Conservation (phyloP, 2,113 vertebrate species). For the Erythrocercus mccallii region DNA sequence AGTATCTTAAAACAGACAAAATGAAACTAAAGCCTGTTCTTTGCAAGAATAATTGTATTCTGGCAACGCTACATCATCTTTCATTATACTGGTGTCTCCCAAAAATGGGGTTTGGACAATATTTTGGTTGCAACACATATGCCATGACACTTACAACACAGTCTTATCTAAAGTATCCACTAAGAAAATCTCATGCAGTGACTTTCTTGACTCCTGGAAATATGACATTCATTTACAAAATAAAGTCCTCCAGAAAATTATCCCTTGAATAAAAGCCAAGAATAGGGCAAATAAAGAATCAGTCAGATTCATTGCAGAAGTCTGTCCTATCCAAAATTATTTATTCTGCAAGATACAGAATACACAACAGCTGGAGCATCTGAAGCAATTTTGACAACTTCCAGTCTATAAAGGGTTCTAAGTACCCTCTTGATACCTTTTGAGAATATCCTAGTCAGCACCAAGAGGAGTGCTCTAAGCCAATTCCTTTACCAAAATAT, state of each 20-base stretch:
- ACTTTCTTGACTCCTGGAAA: not conserved
- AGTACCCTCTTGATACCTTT: not conserved
- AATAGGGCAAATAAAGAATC: not conserved
- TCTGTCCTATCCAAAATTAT: not conserved
- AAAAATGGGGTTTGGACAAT: not conserved
- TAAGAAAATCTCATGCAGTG: not conserved
- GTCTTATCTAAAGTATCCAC: not conserved
- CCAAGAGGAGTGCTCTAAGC: not conserved
- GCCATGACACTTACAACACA: accelerated
- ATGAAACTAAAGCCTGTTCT: not conserved
- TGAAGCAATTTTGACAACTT: not conserved
- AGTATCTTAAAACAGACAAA: not conserved
- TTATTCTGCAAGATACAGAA: not conserved
- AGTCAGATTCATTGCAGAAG: not conserved
- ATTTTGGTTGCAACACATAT: not conserved
- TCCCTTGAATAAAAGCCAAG: not conserved
- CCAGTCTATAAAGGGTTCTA: not conserved
- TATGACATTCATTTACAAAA: not conserved
- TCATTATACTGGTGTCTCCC: not conserved
- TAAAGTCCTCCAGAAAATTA: not conserved
- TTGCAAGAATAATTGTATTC: not conserved
- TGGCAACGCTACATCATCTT: not conserved
- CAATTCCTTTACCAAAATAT: not conserved
- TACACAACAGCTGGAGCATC: not conserved
- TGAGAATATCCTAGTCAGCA: not conserved